Conservation (phyloP, 2,888 invertebrate genomes). For the Nephrotoma flavescens region DNA sequence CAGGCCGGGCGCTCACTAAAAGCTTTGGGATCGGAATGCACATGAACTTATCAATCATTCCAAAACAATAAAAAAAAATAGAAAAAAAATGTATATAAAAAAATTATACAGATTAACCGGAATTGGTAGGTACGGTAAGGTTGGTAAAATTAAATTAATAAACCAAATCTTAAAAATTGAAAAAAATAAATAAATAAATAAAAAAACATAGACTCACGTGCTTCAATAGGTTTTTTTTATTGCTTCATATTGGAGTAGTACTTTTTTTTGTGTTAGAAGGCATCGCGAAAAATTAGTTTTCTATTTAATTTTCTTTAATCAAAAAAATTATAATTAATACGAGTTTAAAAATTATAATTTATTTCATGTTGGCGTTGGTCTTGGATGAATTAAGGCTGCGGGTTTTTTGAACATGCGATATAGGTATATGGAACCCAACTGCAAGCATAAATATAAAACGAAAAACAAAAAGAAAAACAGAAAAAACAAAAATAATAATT, state of each 20-base stretch:
- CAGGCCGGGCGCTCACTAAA: background rate
- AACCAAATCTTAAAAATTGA: conserved; percentile 13
- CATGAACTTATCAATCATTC: background rate
- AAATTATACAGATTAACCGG: background rate
- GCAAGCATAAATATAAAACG: conserved; percentile 41
- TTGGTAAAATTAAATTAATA: conserved; percentile 3
- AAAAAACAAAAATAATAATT: conserved; percentile 6
- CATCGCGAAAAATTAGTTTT: conserved; percentile 6
- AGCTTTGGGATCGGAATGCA: background rate
- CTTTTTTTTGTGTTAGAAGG: conserved; percentile 6
- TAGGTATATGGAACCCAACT: conserved; percentile 82
- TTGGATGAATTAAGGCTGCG: conserved; percentile 31
- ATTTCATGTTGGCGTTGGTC: conserved; percentile 35
- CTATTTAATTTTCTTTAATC: conserved; percentile 12
- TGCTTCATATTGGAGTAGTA: conserved; percentile 8
- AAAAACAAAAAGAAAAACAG: conserved; percentile 19
- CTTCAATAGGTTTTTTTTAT: conserved; percentile 16
- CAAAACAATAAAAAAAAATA: background rate
- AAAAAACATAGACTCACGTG: conserved; percentile 20
- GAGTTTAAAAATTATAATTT: conserved; percentile 6
- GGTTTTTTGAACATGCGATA: conserved; percentile 66
- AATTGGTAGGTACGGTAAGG: background rate
- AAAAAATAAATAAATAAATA: conserved; percentile 15
- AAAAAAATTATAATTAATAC: background rate
- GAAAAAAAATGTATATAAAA: background rate